phyloP scores from a whole-genome alignment of 92 coral and sea anemone species.

The Palythoa caribaeorum region DNA sequence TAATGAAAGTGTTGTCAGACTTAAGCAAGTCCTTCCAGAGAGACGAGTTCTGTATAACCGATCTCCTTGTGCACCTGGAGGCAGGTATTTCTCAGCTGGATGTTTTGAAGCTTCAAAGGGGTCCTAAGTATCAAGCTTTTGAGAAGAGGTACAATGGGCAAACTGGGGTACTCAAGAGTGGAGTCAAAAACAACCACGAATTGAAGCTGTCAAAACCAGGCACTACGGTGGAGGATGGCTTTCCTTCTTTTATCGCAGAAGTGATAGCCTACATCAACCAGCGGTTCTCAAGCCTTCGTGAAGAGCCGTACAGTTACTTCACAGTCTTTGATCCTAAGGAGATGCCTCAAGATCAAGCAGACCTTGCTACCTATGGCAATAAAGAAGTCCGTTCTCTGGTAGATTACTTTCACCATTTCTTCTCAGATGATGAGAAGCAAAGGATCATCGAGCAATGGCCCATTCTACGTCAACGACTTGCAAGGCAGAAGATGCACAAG shows the following conservation, averaged over 20 bases:
- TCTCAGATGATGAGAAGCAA: conserved; percentile 44
- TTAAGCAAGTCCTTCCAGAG: conserved; percentile 54
- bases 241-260: neutral
- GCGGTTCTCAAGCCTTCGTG: conserved; percentile 45
- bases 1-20: conserved; percentile 57
- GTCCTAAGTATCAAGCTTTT: conserved; percentile 37
- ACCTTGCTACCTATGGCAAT: conserved; percentile 49
- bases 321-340: conserved; percentile 54
- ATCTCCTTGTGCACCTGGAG: conserved; percentile 41
- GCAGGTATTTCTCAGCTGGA: conserved; percentile 26
- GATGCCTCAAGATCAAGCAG: conserved; percentile 48
- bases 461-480: conserved; percentile 26
- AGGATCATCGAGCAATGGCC: conserved; percentile 62
- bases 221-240: conserved; percentile 15
- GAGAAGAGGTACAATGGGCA: conserved; percentile 38
- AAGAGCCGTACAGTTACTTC: conserved; percentile 50
- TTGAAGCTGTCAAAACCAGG: conserved; percentile 43
- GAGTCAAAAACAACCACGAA: conserved; percentile 26
- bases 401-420: conserved; percentile 41
- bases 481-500: conserved; percentile 47
- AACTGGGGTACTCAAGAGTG: conserved; percentile 46
- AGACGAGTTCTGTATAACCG: conserved; percentile 52
- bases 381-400: conserved; percentile 51
- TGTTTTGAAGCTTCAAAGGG: conserved; percentile 32
- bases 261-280: conserved; percentile 27